A percentile compares a stretch with the other conserved stretches of the same genome.
Conservation (phyloP, 2,113 vertebrate species). For the Nyctereutes procyonoides region DNA sequence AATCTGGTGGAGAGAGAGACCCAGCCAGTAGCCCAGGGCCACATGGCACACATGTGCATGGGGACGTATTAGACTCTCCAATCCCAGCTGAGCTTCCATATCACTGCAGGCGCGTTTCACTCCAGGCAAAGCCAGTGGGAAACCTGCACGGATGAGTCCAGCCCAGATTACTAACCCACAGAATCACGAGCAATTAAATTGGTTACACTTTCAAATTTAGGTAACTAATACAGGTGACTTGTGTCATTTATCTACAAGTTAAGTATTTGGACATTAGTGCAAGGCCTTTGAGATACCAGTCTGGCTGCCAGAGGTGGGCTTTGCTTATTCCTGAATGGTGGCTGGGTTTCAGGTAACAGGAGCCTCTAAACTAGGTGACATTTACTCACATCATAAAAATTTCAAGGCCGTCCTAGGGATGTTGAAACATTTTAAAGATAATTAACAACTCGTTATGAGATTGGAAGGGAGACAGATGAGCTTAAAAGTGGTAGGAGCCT, state of each 20-base stretch:
- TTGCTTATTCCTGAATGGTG: not conserved
- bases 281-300: not conserved
- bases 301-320: not conserved
- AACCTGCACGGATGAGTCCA: not conserved
- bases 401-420: not conserved
- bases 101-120: no score
- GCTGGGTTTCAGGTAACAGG: not conserved
- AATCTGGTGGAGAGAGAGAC: not conserved
- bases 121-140: not conserved
- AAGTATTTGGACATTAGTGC: not conserved
- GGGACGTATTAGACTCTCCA: not conserved
- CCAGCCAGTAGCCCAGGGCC: not conserved
- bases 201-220: not conserved
- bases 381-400: not conserved
- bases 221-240: not conserved
- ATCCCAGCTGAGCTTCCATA: not conserved
- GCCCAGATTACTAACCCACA: not conserved
- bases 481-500: not conserved
- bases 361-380: not conserved
- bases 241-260: not conserved
- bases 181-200: not conserved
- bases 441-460: not conserved
- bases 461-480: not conserved
- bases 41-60: accelerated
- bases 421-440: not conserved